A percentile compares a stretch with the other conserved stretches of the same genome.
These are phyloP conservation scores for Scaptomyza hsui DNA, from an alignment of 1,140 invertebrate species.

Conservation along the genomic window DNA sequence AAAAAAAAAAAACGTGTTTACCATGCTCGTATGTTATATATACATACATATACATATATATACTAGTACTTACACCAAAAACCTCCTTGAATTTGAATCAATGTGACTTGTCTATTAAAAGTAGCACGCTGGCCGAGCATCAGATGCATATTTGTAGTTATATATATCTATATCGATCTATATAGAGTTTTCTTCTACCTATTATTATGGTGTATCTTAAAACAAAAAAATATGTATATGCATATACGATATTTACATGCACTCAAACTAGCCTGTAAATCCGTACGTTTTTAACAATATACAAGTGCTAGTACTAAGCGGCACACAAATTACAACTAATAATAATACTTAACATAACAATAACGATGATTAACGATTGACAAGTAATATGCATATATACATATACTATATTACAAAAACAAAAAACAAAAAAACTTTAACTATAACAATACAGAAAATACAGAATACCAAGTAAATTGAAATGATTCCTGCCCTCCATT, in stretches of 20 bases:
- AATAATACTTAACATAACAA: slow-evolving; percentile 52
- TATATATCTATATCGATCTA: slow-evolving; percentile 44
- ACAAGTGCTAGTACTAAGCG: slow-evolving; percentile 68
- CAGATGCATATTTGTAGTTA: slow-evolving; percentile 65
- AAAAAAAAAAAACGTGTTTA: slow-evolving; percentile 51
- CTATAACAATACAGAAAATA: slow-evolving; percentile 56
- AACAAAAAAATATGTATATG: slow-evolving; percentile 17
- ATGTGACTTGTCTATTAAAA: slow-evolving; percentile 81
- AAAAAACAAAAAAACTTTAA: slow-evolving; percentile 33
- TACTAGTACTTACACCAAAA: slow-evolving; percentile 48
- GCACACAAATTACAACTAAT: slow-evolving; percentile 41
- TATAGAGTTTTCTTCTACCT: slow-evolving; percentile 70
- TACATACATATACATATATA: slow-evolving; percentile 38
- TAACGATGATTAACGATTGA: slow-evolving; percentile 22
- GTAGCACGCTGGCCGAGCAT: slow-evolving; percentile 63
- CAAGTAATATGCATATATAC: slow-evolving; percentile 36
- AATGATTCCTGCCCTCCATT: slow-evolving; percentile 83
- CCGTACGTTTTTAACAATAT: slow-evolving; percentile 74
- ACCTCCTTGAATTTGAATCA: slow-evolving; percentile 80
- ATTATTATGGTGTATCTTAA: slow-evolving; percentile 38
- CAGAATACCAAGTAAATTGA: slow-evolving; percentile 78
- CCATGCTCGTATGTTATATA: slow-evolving; percentile 25
- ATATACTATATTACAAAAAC: slow-evolving; percentile 11
- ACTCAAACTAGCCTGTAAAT: slow-evolving; percentile 58
- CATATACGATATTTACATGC: slow-evolving; percentile 52